These are phyloP conservation scores for Hapalemur alaotrensis DNA, from an alignment of 2,797 vertebrate species.

Conservation along the genomic window DNA sequence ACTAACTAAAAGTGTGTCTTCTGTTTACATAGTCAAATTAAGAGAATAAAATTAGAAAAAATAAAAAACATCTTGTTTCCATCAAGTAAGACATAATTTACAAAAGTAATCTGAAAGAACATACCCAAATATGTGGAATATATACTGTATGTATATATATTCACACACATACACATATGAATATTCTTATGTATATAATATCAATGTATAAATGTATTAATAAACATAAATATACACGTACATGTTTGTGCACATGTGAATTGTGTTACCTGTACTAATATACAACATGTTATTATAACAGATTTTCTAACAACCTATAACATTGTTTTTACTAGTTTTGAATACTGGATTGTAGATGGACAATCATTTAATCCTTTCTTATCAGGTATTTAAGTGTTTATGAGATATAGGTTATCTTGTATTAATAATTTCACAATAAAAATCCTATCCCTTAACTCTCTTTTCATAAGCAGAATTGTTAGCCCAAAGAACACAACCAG, in stretches of 20 bases:
- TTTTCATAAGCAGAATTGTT: background rate
- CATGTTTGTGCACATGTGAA: background rate
- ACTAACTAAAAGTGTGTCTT: background rate
- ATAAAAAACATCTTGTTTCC: background rate
- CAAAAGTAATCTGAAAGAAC: background rate
- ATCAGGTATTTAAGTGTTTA: background rate
- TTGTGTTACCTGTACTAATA: background rate
- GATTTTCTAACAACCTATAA: background rate
- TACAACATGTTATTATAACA: background rate
- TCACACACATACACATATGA: background rate
- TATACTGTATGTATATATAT: background rate
- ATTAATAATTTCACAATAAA: background rate
- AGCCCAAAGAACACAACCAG: background rate
- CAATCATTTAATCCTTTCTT: background rate
- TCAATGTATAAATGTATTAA: background rate
- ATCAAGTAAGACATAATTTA: background rate
- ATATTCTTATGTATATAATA: background rate
- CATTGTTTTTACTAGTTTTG: background rate
- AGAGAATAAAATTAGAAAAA: background rate
- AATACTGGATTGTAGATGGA: background rate
- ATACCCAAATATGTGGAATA: background rate
- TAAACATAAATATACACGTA: background rate
- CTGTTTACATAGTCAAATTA: background rate
- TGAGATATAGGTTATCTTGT: background rate
- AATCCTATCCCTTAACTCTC: background rate